A percentile compares a stretch with the other conserved stretches of the same genome.
These are phyloP conservation scores for Diabrotica balteata DNA, from an alignment of 2,888 invertebrate species.

Conservation along the genomic window DNA sequence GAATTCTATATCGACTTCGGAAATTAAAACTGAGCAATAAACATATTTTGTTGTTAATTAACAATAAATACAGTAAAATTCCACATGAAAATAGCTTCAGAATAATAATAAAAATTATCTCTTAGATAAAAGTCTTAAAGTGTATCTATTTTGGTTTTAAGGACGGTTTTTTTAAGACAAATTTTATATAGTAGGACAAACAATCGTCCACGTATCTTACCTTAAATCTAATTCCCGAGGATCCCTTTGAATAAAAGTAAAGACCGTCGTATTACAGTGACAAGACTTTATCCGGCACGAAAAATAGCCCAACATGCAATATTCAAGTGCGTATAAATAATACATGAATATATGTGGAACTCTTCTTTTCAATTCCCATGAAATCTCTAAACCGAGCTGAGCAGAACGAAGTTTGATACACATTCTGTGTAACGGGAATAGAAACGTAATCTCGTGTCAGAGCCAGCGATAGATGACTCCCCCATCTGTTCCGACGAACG, in stretches of 20 bases:
- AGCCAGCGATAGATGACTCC: conserved; percentile 57
- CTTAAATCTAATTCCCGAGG: background rate
- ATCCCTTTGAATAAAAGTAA: background rate
- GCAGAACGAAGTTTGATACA: conserved; percentile 43
- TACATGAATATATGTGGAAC: conserved; percentile 23
- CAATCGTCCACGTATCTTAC: no score
- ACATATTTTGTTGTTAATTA: no score
- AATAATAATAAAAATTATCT: no score
- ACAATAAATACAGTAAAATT: no score
- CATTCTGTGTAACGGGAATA: conserved; percentile 45
- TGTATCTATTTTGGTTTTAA: no score
- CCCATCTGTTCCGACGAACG: conserved; percentile 55
- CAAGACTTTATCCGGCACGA: background rate
- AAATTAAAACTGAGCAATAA: no score
- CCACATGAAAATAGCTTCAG: no score
- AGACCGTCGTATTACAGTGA: background rate
- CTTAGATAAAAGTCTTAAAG: no score
- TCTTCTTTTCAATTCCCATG: conserved; percentile 25
- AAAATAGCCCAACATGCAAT: conserved; percentile 21
- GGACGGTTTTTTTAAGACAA: no score
- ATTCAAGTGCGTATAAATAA: conserved; percentile 25
- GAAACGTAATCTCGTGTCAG: conserved; percentile 56
- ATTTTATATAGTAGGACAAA: no score
- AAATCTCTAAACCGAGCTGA: conserved; percentile 31
- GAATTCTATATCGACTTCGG: no score